Base-by-base conservation (phyloP, 2,888 invertebrate genomes). In the Atrina japonica region DNA sequence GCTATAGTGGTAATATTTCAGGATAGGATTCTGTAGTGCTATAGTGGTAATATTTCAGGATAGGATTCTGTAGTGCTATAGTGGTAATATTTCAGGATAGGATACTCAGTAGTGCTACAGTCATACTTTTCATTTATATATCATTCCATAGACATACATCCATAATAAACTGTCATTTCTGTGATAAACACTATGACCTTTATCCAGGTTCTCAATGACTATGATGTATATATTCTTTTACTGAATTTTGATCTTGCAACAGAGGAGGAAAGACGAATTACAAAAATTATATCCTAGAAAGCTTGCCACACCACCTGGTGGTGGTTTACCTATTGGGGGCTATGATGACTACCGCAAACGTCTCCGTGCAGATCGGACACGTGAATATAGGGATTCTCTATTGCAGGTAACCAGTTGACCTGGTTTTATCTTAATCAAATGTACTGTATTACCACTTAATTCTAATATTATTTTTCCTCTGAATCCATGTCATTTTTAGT, bases 311-410 rank as follows among this genome's bases (percentile, higher is more conserved):
- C 71, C 71, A 29, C 63, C 63, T 52, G 63, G 67, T 25, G 63
- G 67, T 25, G 67, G 71, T 18, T 30, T 72, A 18, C n/a, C 56
- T 40, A 55, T 72, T 27, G 71, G 71, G 25, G 29, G 52, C 18
- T 64, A 72, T 35, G 71, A 72, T 7, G 29, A 61, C 23, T 55
- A 64, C 23, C 63, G 71, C 21, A 67, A 72, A 50, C 53, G 23
- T 18, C 58, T 64, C 27, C 41, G 66, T 21, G 49, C 45, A 9
- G 53, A 52, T 21, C 29, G 52, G 23, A 52, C 21, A 14, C 47
- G 49, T 18, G 61, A 61, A 49, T 61, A 61, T 61, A 41, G 61
- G 43, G 35, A 61, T 47, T 61, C 61, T 30, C 21, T 61, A 29
- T 35, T 61, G 47, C 45, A 61, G 61, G 61, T 61, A 61, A 23